Conservation (phyloP, 2,888 invertebrate genomes). For the Encarsia formosa region DNA sequence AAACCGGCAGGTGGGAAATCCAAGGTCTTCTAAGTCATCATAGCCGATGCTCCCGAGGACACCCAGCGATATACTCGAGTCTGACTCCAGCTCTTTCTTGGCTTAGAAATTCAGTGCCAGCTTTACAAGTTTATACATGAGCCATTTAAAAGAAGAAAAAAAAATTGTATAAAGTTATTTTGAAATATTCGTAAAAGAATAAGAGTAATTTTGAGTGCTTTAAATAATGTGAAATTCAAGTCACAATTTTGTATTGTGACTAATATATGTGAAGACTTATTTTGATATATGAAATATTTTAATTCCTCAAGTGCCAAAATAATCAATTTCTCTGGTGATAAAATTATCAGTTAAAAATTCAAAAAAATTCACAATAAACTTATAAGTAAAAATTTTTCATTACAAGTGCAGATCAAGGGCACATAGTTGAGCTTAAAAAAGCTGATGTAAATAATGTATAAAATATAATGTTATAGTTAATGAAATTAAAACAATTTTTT, state of each 20-base stretch:
- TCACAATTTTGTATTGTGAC: too few relatives aligned
- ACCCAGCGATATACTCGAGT: constrained; percentile 57
- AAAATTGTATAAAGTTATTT: constrained; percentile 18
- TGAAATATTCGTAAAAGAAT: constrained; percentile 11
- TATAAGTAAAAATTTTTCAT: too few relatives aligned
- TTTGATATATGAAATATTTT: too few relatives aligned
- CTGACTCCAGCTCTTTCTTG: constrained; percentile 45
- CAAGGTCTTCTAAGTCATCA: constrained; percentile 61
- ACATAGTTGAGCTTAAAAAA: constrained; percentile 23
- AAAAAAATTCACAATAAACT: too few relatives aligned
- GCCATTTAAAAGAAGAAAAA: too few relatives aligned
- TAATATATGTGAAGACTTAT: too few relatives aligned
- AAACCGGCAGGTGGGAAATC: constrained; percentile 57
- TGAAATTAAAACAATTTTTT: constrained; percentile 14
- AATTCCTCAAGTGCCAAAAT: too few relatives aligned
- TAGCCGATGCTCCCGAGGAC: constrained; percentile 58
- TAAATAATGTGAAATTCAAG: too few relatives aligned
- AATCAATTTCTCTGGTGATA: too few relatives aligned
- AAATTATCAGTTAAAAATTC: too few relatives aligned
- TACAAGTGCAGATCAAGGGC: too few relatives aligned
- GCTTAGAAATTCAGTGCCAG: constrained; percentile 46
- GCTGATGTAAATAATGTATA: constrained; percentile 30
- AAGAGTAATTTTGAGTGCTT: background rate
- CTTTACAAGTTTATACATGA: constrained; percentile 41
- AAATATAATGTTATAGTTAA: constrained; percentile 15